Evolutionary conservation across 1,140 invertebrate species (phyloP).

Genomic region (Oreohelix idahoensis): DNA sequence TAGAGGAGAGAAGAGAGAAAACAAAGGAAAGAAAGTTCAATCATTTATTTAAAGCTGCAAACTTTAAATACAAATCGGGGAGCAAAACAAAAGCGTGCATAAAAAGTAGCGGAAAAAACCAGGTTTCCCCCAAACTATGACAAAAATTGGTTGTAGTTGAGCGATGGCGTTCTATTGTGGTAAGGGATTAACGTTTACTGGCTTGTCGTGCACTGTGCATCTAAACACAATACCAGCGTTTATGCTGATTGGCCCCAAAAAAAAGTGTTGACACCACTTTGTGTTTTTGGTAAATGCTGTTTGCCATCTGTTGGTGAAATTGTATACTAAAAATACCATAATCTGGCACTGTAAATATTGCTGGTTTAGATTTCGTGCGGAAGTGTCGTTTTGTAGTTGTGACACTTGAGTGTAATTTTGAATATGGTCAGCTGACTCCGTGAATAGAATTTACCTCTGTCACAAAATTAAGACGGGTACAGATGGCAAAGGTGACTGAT

Average conservation of each 20-base stretch:
- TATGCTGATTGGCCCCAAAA: too few species aligned
- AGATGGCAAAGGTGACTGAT: too few species aligned
- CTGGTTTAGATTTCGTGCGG: neutral
- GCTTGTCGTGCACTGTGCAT: neutral
- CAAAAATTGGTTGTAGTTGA: neutral
- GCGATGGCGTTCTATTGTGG: constrained; percentile 3
- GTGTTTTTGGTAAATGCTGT: neutral
- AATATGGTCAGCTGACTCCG: too few species aligned
- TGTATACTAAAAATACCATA: neutral
- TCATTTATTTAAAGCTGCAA: too few species aligned
- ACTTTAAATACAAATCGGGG: too few species aligned
- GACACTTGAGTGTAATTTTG: too few species aligned
- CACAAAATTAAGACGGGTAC: too few species aligned
- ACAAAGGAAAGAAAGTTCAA: too few species aligned
- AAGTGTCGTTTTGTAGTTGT: too few species aligned
- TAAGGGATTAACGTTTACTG: neutral
- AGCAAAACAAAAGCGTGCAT: neutral
- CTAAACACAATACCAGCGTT: too few species aligned
- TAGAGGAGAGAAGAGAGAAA: too few species aligned
- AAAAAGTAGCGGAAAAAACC: neutral
- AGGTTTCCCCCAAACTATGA: neutral
- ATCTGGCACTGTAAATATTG: neutral
- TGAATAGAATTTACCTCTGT: too few species aligned
- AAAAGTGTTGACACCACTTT: neutral
- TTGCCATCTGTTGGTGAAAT: constrained; percentile 5